Conservation (phyloP, 2,797 vertebrate species). For the Danionella dracula region DNA sequence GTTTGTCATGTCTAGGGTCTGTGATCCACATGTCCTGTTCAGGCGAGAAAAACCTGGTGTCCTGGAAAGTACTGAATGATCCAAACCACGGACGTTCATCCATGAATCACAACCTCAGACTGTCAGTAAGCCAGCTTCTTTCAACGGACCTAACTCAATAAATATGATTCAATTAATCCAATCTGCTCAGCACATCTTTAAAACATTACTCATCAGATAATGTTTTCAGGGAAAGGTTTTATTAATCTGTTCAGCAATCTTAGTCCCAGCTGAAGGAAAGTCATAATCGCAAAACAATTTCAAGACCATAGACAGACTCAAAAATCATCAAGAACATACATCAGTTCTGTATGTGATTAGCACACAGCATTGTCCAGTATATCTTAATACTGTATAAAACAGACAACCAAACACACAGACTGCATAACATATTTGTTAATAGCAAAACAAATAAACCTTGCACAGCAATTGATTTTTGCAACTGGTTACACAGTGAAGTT, state of each 20-base stretch:
- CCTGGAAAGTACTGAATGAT: not conserved
- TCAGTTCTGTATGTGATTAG: no score
- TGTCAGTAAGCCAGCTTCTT: not conserved
- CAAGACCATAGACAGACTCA: no score
- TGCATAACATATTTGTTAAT: no score
- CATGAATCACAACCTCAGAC: not conserved
- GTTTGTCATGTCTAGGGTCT: constrained; percentile 16
- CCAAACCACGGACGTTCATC: not conserved
- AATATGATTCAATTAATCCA: no score
- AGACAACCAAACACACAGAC: no score
- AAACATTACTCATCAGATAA: no score
- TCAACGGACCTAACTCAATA: no score
- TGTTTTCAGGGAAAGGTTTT: constrained; percentile 12
- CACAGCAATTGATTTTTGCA: constrained; percentile 19
- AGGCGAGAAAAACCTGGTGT: not conserved
- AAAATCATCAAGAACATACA: no score
- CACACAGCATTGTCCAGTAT: no score
- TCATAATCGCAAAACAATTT: no score
- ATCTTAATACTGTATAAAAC: no score
- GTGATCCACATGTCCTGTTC: constrained; percentile 9
- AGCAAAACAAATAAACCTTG: not conserved
- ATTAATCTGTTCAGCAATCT: not conserved
- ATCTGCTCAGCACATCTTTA: no score
- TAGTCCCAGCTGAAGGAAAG: constrained; percentile 7
- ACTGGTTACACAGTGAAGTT: constrained; percentile 16